Base-by-base conservation (phyloP, 2,113 vertebrate species). In the Polypterus bichir region DNA sequence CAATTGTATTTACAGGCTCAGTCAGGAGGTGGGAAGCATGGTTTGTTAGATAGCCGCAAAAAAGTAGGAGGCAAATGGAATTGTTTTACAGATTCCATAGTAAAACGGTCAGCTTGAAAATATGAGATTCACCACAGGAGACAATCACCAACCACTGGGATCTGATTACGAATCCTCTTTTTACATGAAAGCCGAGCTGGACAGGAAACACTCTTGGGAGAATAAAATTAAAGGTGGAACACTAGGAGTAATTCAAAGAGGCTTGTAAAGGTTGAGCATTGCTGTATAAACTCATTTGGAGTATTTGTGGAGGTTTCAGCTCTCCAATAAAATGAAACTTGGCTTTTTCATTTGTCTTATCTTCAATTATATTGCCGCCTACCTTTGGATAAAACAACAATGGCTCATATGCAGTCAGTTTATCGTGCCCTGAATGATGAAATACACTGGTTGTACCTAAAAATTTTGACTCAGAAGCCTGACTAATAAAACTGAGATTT, bases 71-170 rank as follows among this genome's bases (percentile, higher is more conserved):
- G 68, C 69, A 62, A 61, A 69, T 63, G 59, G 65, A 71, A 70
- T 79, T 76, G 71, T 79, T 83, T 84, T 78, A 81, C 72, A 77
- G 74, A 80, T 76, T 70, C 75, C 27, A 64, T 71, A 73, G 72
- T 84, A 77, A 85, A 86, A 84, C 71, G 70, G 79, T 83, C 77
- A 83, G 76, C 80, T 78, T 77, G 70, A 79, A 84, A 82, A 81
- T 79, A 79, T 79, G 79, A 74, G 70, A 70, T 73, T 71, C 75
- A 67, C 75, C 70, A 70, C 74, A 65, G 67, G 72, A 68, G 68
- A 71, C 69, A 66, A 72, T 68, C 48, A 69, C 66, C 70, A 68
- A 77, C 76, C 70, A 75, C 75, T 64, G 61, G 64, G 78, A 73
- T 81, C 76, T 69, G 66, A 61, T 82, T 85, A 73, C 79, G 67